Percentiles rank a stretch among this genome's conserved stretches.
These are phyloP conservation scores for Xanthia icteritia DNA, from an alignment of 2,888 invertebrate species.

Conservation along the genomic window DNA sequence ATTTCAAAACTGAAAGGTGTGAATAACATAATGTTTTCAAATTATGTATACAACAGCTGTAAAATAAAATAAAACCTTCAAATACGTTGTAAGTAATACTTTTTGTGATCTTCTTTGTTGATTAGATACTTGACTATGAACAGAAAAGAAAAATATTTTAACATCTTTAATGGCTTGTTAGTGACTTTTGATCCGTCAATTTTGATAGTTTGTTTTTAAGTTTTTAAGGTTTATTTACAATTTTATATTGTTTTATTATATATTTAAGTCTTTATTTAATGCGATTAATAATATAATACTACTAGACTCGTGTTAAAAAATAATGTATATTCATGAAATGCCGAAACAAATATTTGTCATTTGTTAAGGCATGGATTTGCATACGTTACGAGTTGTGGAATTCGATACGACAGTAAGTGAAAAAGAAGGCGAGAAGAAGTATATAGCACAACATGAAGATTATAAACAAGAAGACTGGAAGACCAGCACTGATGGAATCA, in stretches of 20 bases:
- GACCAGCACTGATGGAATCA: constrained; percentile 4
- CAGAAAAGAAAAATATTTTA: too few species aligned
- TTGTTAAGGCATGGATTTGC: constrained; percentile 64
- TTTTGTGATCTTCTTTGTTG: not conserved
- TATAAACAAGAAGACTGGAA: constrained; percentile 19
- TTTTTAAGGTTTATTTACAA: constrained; percentile 62
- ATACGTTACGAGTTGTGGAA: constrained; percentile 69
- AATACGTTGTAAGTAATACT: not conserved
- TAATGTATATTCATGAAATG: constrained; percentile 21
- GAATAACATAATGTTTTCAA: too few species aligned
- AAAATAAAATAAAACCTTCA: not conserved
- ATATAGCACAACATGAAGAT: constrained; percentile 18
- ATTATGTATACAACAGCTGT: too few species aligned
- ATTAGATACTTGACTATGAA: not conserved
- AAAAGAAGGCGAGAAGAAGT: constrained; percentile 34
- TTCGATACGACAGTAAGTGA: constrained; percentile 59
- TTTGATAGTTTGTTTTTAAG: constrained; percentile 62
- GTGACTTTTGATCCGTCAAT: constrained; percentile 43
- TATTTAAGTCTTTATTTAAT: constrained; percentile 44
- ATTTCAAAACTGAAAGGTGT: too few species aligned
- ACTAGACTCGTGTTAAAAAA: constrained; percentile 25
- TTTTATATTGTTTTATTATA: constrained; percentile 51
- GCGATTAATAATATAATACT: constrained; percentile 22
- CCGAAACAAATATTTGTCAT: constrained; percentile 26
- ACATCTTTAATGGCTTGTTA: too few species aligned